phyloP scores from a whole-genome alignment of 2,113 vertebrate species.

The Polypterus bichir region DNA sequence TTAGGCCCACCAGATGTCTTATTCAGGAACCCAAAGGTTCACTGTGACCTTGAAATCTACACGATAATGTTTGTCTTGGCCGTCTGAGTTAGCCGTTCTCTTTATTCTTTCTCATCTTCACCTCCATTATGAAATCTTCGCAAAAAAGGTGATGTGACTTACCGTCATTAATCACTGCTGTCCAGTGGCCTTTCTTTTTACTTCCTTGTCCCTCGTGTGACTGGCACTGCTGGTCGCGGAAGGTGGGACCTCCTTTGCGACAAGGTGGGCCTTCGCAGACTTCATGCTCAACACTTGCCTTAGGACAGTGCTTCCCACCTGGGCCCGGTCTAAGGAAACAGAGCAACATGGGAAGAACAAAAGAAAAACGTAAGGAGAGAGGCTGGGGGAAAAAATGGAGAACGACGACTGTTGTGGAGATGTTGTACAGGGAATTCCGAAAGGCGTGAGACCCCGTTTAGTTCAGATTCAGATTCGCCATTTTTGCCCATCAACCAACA shows the following conservation, averaged over 20 bases:
- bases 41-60: too few species aligned
- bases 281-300: slow-evolving; percentile 77
- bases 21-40: too few species aligned
- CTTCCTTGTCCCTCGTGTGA: slow-evolving; percentile 62
- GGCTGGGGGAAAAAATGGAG: neutral
- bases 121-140: too few species aligned
- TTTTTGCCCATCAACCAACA: too few species aligned
- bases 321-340: slow-evolving; percentile 61
- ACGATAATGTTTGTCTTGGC: too few species aligned
- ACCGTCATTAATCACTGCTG: slow-evolving; percentile 71
- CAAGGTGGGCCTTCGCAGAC: slow-evolving; percentile 78
- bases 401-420: neutral
- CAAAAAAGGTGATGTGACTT: neutral
- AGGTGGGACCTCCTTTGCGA: slow-evolving; percentile 71
- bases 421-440: neutral
- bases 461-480: too few species aligned
- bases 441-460: too few species aligned
- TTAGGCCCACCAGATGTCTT: too few species aligned
- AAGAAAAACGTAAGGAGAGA: neutral
- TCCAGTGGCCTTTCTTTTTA: slow-evolving; percentile 69
- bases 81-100: too few species aligned
- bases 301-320: slow-evolving; percentile 69
- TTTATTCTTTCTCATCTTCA: too few species aligned
- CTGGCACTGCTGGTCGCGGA: slow-evolving; percentile 90
- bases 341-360: neutral